Base-by-base conservation (phyloP, 2,797 vertebrate species). In the Chanos chanos region DNA sequence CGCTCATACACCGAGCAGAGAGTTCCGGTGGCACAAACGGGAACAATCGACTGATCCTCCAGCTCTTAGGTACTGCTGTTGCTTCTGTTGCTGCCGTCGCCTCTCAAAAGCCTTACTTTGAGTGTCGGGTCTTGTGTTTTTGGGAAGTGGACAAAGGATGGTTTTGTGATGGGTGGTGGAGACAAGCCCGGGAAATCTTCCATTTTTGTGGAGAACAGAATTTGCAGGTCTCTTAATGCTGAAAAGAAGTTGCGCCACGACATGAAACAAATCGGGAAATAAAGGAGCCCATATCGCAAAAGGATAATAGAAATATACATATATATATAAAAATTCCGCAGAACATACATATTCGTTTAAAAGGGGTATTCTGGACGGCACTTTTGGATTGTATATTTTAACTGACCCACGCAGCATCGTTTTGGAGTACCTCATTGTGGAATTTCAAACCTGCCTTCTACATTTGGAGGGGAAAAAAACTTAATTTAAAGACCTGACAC, bases 151-250 rank as follows among this genome's bases (percentile, higher is more conserved):
- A 57, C 59, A 49, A 66, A 12, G 74, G 57, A 34, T 57, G 68
- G 61, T 71, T 40, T 71, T 75, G 85, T 78, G 82, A 91, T 91
- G 89, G 88, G 86, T 79, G 72, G 78, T 72, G 79, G 81, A 74
- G 72, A 65, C 67, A 75, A 68, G 73, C 81, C 75, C 70, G 8
- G 78, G 71, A 67, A 64, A 71, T 70, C 70, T 16, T 54, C 75
- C 70, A 53, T 64, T 75, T 65, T 57, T 55, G 49, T 39, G 83
- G 83, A 40, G 64, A 65, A 55, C 70, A 19, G 61, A 60, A 73
- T 67, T 76, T 75, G 69, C 64, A 66, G 21, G 5, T 58, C 68
- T 40, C 12, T 61, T 50, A 61, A 60, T 28, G 63, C 59, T 41
- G 64, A 58, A 68, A 56, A 68, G 50, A 80, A 81, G 65, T 82